Conservation (phyloP, 2,888 invertebrate genomes). For the Trisateles emortualis region DNA sequence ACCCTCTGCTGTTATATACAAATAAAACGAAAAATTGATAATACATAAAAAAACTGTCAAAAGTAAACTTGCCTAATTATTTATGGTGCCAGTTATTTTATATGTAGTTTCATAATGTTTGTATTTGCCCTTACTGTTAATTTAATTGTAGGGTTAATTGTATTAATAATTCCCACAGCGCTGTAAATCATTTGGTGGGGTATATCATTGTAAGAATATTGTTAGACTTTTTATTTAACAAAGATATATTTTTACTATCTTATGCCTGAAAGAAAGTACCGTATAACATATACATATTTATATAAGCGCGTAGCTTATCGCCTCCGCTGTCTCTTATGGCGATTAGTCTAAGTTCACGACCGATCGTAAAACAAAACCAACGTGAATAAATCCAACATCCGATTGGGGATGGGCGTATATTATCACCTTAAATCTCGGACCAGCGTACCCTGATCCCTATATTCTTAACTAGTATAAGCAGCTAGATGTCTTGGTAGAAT, state of each 20-base stretch:
- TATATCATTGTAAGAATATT: too few relatives aligned
- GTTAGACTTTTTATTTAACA: too few relatives aligned
- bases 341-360: constrained; percentile 29
- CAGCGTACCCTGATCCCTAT: constrained; percentile 35
- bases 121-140: too few relatives aligned
- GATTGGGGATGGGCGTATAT: constrained; percentile 52
- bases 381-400: constrained; percentile 47
- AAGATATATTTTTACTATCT: not conserved
- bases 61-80: too few relatives aligned
- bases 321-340: constrained; percentile 8
- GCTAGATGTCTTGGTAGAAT: constrained; percentile 24
- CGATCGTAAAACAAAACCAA: constrained; percentile 59
- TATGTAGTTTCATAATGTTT: too few relatives aligned
- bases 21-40: too few relatives aligned
- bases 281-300: constrained; percentile 1
- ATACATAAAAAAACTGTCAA: too few relatives aligned
- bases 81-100: too few relatives aligned
- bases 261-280: not conserved
- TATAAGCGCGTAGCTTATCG: not conserved
- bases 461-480: constrained; percentile 14
- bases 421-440: constrained; percentile 51
- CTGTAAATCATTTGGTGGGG: too few relatives aligned
- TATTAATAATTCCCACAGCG: too few relatives aligned
- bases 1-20: too few relatives aligned
- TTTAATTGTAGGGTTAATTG: too few relatives aligned